Conservation (phyloP, 2,888 invertebrate genomes). For the Byasa hedistus region DNA sequence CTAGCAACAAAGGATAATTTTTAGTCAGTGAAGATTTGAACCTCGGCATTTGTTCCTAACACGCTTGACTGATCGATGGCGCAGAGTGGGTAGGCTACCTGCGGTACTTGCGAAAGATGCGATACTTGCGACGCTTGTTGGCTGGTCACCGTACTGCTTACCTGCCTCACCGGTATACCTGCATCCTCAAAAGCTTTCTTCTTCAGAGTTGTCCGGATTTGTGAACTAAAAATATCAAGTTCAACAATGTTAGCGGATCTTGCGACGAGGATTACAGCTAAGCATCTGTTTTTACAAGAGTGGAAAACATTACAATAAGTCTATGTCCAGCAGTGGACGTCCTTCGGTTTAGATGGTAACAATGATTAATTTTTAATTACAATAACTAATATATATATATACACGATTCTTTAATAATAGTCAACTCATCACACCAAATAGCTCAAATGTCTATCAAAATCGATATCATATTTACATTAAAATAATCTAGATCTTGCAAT, state of each 20-base stretch:
- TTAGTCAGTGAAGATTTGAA: constrained; percentile 72
- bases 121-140: constrained; percentile 42
- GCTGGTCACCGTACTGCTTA: constrained; percentile 76
- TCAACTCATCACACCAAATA: too few species aligned
- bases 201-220: constrained; percentile 91
- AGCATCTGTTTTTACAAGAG: too few species aligned
- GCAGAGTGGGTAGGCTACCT: constrained; percentile 59
- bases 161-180: constrained; percentile 86
- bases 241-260: neutral
- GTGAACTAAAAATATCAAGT: constrained; percentile 82
- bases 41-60: constrained; percentile 79
- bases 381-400: too few species aligned
- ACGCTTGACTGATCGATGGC: constrained; percentile 61
- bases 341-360: too few species aligned
- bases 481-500: too few species aligned
- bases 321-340: too few species aligned
- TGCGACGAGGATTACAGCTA: too few species aligned
- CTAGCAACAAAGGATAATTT: constrained; percentile 38
- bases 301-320: too few species aligned
- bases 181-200: constrained; percentile 94
- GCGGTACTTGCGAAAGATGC: constrained; percentile 43
- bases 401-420: too few species aligned
- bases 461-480: too few species aligned
- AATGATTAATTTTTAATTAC: too few species aligned
- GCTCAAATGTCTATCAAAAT: too few species aligned